Evolutionary conservation across 2,888 invertebrate species (phyloP).

Genomic region (Nyleta sp.): DNA sequence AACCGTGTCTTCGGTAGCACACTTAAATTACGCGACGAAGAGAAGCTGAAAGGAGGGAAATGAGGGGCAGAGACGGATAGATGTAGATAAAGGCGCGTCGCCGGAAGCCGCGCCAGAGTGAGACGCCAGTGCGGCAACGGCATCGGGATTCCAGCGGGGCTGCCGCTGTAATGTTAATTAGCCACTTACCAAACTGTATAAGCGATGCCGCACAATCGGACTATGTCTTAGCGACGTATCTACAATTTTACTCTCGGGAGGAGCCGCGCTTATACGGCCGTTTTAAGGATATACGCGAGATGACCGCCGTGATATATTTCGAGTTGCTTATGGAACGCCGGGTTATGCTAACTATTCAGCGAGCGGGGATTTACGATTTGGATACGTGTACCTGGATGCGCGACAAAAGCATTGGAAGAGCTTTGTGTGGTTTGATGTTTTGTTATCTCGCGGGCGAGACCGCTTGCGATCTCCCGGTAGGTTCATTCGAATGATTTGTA

Average conservation of each 20-base stretch:
- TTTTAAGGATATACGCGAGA: slow-evolving; percentile 61
- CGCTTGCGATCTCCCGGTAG: slow-evolving; percentile 26
- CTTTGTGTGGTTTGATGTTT: slow-evolving; percentile 51
- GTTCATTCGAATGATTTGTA: slow-evolving; percentile 46
- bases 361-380: slow-evolving; percentile 50
- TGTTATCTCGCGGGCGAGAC: slow-evolving; percentile 38
- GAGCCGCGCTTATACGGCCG: slow-evolving; percentile 41
- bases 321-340: slow-evolving; percentile 50
- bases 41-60: slow-evolving; percentile 35
- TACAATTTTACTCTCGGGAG: slow-evolving; percentile 64
- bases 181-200: slow-evolving; percentile 76
- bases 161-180: slow-evolving; percentile 79
- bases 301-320: slow-evolving; percentile 67
- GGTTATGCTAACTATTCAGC: slow-evolving; percentile 61
- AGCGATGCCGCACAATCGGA: slow-evolving; percentile 74
- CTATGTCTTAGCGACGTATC: slow-evolving; percentile 65
- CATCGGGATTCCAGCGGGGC: slow-evolving; percentile 69
- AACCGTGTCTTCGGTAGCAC: slow-evolving; percentile 79
- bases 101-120: slow-evolving; percentile 62
- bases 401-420: slow-evolving; percentile 56
- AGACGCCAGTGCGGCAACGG: slow-evolving; percentile 39
- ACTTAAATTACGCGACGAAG: slow-evolving; percentile 77
- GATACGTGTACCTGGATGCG: slow-evolving; percentile 35
- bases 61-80: slow-evolving; percentile 59
- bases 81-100: slow-evolving; percentile 67